phyloP scores from a whole-genome alignment of 2,113 vertebrate species.

The Furnarius figulus region DNA sequence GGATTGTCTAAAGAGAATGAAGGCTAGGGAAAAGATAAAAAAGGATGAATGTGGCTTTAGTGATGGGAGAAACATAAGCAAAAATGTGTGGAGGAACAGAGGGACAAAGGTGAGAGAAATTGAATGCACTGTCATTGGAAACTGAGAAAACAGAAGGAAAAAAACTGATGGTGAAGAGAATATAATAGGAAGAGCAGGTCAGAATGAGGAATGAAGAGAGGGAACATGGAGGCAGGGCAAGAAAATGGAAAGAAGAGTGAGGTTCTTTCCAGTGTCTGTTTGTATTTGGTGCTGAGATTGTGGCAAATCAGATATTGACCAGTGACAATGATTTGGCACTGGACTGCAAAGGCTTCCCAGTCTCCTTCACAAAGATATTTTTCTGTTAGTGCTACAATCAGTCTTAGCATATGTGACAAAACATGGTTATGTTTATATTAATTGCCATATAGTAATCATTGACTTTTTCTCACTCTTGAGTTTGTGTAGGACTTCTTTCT shows the following conservation, averaged over 20 bases:
- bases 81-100: neutral
- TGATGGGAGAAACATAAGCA: neutral
- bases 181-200: neutral
- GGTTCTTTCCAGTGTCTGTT: neutral
- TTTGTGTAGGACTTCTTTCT: neutral
- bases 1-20: neutral
- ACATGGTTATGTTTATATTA: neutral
- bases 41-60: neutral
- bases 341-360: neutral
- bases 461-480: neutral
- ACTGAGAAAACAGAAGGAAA: neutral
- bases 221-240: neutral
- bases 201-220: neutral
- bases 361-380: neutral
- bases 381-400: neutral
- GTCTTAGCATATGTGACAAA: neutral
- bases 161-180: neutral
- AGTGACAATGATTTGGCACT: neutral
- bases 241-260: neutral
- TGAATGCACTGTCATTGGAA: neutral
- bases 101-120: neutral
- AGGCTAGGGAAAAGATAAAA: neutral
- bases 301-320: neutral
- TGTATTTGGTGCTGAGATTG: neutral
- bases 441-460: neutral